Evolutionary conservation across 2,113 vertebrate genomes (phyloP).

Genomic region (Puma concolor): DNA sequence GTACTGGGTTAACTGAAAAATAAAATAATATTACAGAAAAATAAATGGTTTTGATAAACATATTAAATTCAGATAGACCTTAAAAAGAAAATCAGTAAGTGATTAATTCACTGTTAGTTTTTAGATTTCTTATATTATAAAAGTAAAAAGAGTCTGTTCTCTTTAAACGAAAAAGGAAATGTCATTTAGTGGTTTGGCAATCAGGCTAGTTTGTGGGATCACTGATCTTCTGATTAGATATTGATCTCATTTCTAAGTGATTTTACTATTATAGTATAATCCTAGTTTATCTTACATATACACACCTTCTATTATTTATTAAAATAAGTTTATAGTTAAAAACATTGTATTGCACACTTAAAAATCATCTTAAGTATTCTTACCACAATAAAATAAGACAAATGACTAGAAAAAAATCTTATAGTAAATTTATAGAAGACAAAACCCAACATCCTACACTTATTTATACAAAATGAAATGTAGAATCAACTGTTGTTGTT

Average conservation of each 20-base stretch:
- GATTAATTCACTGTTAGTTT: background rate
- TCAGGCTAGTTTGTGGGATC: background rate
- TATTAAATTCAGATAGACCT: background rate
- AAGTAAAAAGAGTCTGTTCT: background rate
- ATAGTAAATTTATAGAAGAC: background rate
- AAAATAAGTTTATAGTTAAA: background rate
- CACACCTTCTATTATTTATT: background rate
- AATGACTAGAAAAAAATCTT: background rate
- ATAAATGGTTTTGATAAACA: constrained; percentile 34
- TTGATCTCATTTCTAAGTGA: background rate
- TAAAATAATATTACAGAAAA: constrained; percentile 42
- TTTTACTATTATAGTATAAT: background rate
- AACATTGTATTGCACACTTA: background rate
- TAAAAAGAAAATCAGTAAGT: constrained; percentile 39
- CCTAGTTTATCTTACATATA: background rate
- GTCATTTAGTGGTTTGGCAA: background rate
- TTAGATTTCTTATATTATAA: constrained; percentile 47
- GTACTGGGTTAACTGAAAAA: constrained; percentile 51
- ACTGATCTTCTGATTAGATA: background rate
- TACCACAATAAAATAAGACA: background rate
- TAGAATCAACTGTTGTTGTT: background rate
- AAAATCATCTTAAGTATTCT: background rate
- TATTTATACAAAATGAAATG: background rate
- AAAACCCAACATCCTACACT: background rate
- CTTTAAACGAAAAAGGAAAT: constrained; percentile 25